These are phyloP conservation scores for Camponotus fellah DNA, from an alignment of 2,888 invertebrate species.

Conservation along the genomic window DNA sequence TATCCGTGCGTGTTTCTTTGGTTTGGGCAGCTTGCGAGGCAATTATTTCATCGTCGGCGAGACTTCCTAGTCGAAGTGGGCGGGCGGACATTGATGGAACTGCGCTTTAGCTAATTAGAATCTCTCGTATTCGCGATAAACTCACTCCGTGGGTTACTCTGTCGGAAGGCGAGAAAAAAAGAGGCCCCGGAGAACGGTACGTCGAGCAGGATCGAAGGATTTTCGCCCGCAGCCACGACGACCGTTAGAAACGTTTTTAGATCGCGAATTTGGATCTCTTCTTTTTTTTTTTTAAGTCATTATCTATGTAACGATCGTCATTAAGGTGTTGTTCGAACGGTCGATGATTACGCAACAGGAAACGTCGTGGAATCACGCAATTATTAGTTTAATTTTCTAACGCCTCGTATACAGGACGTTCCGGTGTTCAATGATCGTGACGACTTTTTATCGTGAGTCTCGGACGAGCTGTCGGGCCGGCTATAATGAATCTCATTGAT, in stretches of 20 bases:
- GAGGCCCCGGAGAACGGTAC: slow-evolving; percentile 11
- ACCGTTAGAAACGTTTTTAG: slow-evolving; percentile 65
- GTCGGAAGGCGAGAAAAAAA: slow-evolving; percentile 22
- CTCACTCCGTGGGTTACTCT: slow-evolving; percentile 29
- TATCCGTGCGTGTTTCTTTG: slow-evolving; percentile 14
- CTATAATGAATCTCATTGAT: slow-evolving; percentile 44
- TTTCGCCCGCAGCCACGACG: slow-evolving; percentile 58
- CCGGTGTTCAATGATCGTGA: slow-evolving; percentile 8
- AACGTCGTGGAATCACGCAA: slow-evolving; percentile 41
- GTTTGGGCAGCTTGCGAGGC: slow-evolving; percentile 1
- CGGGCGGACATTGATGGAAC: slow-evolving; percentile 26
- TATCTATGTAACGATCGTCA: slow-evolving; percentile 57
- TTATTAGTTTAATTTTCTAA: slow-evolving; percentile 59
- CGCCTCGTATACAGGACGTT: background rate
- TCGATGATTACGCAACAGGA: slow-evolving; percentile 52
- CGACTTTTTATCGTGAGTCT: slow-evolving; percentile 10
- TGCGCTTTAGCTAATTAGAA: slow-evolving; percentile 24
- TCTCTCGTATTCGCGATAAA: slow-evolving; percentile 40
- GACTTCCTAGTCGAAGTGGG: slow-evolving; percentile 28
- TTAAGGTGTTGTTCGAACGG: slow-evolving; percentile 48
- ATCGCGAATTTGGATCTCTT: slow-evolving; percentile 61
- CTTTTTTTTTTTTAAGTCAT: slow-evolving; percentile 29
- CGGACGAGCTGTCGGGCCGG: background rate
- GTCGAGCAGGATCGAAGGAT: slow-evolving; percentile 23
- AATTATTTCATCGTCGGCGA: slow-evolving; percentile 37